phyloP scores from a whole-genome alignment of 2,113 vertebrate genomes.

The Gila orcuttii region DNA sequence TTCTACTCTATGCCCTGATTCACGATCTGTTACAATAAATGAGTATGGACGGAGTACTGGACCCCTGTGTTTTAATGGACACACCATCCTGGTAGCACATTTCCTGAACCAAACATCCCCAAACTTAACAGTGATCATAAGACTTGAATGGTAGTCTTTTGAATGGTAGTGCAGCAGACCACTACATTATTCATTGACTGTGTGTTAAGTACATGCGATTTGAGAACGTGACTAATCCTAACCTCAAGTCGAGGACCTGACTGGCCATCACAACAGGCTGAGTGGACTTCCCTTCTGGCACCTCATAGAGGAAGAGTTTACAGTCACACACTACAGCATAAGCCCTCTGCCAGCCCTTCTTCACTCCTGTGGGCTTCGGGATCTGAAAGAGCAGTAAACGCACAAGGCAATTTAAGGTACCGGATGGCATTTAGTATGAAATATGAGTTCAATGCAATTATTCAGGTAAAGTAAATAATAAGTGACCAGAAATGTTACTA shows the following conservation, averaged over 20 bases:
- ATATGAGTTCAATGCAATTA: background rate
- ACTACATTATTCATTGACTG: background rate
- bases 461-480: background rate
- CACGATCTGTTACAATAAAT: no score
- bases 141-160: no score
- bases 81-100: no score
- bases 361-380: constrained; percentile 96
- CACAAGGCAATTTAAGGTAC: background rate
- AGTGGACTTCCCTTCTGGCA: constrained; percentile 92
- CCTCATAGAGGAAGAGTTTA: constrained; percentile 93
- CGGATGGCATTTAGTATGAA: background rate
- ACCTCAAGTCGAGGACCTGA: constrained; percentile 97
- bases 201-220: background rate
- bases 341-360: constrained; percentile 96
- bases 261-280: constrained; percentile 89
- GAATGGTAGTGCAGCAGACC: background rate
- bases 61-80: no score
- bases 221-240: background rate
- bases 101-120: no score
- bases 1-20: no score
- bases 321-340: constrained; percentile 95
- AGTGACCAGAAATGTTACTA: background rate
- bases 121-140: no score
- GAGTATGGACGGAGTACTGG: no score
- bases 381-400: constrained; percentile 74